Evolutionary conservation across 2,113 vertebrate species (phyloP), one percentile per base, ranked within the genome.

Genomic region (Dermatemys mawii): DNA sequence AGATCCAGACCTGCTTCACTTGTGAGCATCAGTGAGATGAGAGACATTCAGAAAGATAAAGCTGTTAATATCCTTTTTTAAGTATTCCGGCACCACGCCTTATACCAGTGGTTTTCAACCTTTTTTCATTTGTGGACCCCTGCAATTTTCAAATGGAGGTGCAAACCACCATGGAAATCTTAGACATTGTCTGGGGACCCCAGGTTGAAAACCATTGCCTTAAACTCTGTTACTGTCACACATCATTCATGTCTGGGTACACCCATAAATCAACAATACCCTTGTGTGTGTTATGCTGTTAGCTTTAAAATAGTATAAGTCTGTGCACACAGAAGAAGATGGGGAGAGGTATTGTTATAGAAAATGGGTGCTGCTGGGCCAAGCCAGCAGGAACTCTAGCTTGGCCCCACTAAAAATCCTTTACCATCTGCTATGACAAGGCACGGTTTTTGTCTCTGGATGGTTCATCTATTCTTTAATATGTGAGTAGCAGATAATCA

Each of bases 21-120:
- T 0, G 1, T 6, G 10, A n/a, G 9, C 11, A 35, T 26, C 46
- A 13, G 7, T 0, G 5, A 38, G 41, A 26, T 19, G 63, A 16
- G 0, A 1, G 49, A 70, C 26, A 19, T 70, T 26, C 60, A 29
- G 0, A 21, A 0, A 29, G 35, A 17, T 63, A 24, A 38, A 46
- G 83, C 27, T 27, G 2, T 19, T 63, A 32, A 78, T 35, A 1
- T 38, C 29, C 4, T 53, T 16, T 53, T 57, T 81, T 21, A 81
- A 75, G 21, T 1, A 5, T 12, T 13, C 2, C 5, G 14, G 38
- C 0, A 1, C 54, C 53, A 67, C 13, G 8, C 57, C 57, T 63
- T 35, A 60, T 5, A 60, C 21, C 14, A 38, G 35, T 38, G 63
- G 4, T 67, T n/a, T 67, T 19, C 35, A 67, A 67, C 63, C 4